Evolutionary conservation across 2,888 invertebrate species (phyloP), one percentile per base, ranked within the genome.

Genomic region (Eupithecia centaureata): DNA sequence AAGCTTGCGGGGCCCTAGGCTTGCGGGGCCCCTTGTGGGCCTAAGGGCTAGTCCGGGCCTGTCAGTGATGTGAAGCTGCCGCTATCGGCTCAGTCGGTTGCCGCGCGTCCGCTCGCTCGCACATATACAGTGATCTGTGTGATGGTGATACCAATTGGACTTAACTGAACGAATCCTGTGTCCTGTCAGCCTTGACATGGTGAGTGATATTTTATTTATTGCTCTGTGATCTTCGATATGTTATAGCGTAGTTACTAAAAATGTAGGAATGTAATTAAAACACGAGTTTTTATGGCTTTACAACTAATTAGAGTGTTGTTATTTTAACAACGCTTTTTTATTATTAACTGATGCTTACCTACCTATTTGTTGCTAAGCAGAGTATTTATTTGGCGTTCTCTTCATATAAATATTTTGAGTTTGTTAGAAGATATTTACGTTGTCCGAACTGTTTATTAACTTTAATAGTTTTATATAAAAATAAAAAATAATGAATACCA

Each of bases 131-230:
- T 62, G 63, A 63, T 56, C 65, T 61, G 59, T 81, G 89, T 85
- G 84, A 86, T 87, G 85, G 87, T 85, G 83, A 86, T 87, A 85
- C 80, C 84, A 83, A 87, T 89, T 90, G 87, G 83, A 86, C 86
- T 89, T 91, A 85, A 81, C 81, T 86, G 56, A 73, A 69, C 67
- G 72, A 71, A 73, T 67, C 68, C 67, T 70, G 72, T 65, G 67
- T 63, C 70, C 68, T 65, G 67, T 38, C 65, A 71, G 67, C 67
- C 69, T 73, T 71, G 65, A 73, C 56, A 77, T 77, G 77, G 77
- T 77, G 56, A 76, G 71, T 71, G 59, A 15, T 63, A 59, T 64
- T 63, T 52, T 32, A 42, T 13, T 38, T 64, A 51, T 33, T 60
- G 54, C 18, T 56, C n/a, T 33, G 59, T 68, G n/a, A 28, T 32